Conservation (phyloP, 2,888 invertebrate species). For the Drosophila emarginata region DNA sequence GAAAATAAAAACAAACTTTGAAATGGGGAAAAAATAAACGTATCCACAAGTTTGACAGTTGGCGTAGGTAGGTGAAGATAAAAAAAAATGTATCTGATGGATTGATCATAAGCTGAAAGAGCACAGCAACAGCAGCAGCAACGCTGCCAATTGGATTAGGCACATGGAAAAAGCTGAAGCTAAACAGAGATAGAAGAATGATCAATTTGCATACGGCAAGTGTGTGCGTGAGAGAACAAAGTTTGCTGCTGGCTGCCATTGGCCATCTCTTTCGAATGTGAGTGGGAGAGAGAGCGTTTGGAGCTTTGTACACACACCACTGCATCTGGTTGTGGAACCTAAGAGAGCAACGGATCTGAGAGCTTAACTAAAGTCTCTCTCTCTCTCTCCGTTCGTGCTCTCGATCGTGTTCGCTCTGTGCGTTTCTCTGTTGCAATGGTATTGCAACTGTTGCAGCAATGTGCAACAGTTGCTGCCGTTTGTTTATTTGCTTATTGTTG, state of each 20-base stretch:
- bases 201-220: conserved; percentile 61
- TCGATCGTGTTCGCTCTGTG: conserved; percentile 34
- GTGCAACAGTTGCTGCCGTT: conserved; percentile 58
- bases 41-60: conserved; percentile 43
- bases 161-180: conserved; percentile 15
- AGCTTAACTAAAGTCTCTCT: conserved; percentile 5
- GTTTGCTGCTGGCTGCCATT: conserved; percentile 1
- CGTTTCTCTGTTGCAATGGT: conserved; percentile 27
- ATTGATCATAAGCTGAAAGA: conserved; percentile 52
- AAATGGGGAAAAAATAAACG: conserved; percentile 4
- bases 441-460: conserved; percentile 32
- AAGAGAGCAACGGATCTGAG: conserved; percentile 50
- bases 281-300: conserved; percentile 1
- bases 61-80: conserved; percentile 32
- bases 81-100: conserved; percentile 37
- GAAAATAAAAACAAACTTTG: conserved; percentile 34
- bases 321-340: conserved; percentile 68
- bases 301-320: conserved; percentile 32
- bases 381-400: conserved; percentile 31
- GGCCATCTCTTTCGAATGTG: conserved; percentile 53
- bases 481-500: conserved; percentile 67
- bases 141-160: conserved; percentile 76
- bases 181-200: conserved; percentile 41
- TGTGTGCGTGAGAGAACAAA: conserved; percentile 34
- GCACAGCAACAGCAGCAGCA: conserved; percentile 60